Percentiles rank a stretch among this genome's conserved stretches.
These are phyloP conservation scores for Germaria angustata DNA, from an alignment of 2,888 invertebrate species.

Conservation along the genomic window DNA sequence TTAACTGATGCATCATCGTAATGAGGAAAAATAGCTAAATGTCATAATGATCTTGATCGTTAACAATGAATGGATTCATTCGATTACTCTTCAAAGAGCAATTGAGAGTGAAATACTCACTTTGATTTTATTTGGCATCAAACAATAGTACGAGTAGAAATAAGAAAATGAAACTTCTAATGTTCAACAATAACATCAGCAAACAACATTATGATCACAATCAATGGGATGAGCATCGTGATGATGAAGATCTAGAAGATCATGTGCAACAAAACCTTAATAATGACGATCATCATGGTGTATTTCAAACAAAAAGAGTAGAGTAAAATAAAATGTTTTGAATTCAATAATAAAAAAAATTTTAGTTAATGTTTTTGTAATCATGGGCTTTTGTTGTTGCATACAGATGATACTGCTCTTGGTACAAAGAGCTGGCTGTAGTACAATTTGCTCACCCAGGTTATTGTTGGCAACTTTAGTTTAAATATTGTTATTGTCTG, in stretches of 20 bases:
- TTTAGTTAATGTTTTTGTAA: constrained; percentile 23
- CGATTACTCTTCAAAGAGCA: constrained; percentile 61
- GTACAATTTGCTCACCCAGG: constrained; percentile 21
- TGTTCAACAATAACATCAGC: constrained; percentile 3
- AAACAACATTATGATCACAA: constrained; percentile 42
- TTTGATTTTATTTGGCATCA: not conserved
- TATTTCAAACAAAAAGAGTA: constrained; percentile 41
- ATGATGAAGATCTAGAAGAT: constrained; percentile 66
- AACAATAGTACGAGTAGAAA: constrained; percentile 30
- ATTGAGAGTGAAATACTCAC: constrained; percentile 59
- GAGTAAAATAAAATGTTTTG: constrained; percentile 46
- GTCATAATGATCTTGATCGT: constrained; percentile 36
- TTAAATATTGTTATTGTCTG: constrained; percentile 50
- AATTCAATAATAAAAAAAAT: constrained; percentile 29
- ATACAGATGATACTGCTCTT: constrained; percentile 17
- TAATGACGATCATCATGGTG: constrained; percentile 6
- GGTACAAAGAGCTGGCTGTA: not conserved
- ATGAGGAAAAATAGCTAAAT: not conserved
- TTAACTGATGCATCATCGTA: not conserved
- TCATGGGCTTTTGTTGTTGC: not conserved
- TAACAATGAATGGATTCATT: constrained; percentile 15
- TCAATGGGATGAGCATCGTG: constrained; percentile 30
- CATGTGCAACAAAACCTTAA: constrained; percentile 30
- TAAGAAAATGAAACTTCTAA: constrained; percentile 30
- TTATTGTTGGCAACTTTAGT: constrained; percentile 63